phyloP scores from a whole-genome alignment of 2,113 vertebrate species.

The Neolamprologus sp. region DNA sequence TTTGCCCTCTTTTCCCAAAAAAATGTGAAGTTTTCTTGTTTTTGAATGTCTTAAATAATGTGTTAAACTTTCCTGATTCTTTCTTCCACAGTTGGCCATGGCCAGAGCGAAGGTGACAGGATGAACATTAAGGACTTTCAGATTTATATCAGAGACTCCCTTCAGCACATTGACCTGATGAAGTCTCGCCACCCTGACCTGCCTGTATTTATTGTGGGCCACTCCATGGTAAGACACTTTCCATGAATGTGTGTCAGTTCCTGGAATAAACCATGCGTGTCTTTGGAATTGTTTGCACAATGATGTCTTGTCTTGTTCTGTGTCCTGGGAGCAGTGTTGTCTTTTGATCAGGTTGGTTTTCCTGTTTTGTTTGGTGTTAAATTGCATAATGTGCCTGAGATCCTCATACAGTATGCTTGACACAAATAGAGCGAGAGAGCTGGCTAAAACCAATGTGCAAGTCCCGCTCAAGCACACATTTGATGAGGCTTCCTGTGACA shows the following conservation, averaged over 20 bases:
- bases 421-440: not conserved
- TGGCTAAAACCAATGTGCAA: not conserved
- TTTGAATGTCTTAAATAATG: not conserved
- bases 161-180: constrained; percentile 87
- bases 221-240: constrained; percentile 85
- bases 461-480: not conserved
- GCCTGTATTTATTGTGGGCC: constrained; percentile 87
- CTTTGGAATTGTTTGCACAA: not conserved
- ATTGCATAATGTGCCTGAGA: not conserved
- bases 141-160: constrained; percentile 82
- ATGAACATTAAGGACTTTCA: constrained; percentile 92
- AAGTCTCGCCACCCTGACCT: constrained; percentile 78
- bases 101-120: constrained; percentile 91
- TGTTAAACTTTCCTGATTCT: not conserved
- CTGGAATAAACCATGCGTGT: not conserved
- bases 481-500: not conserved
- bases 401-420: not conserved
- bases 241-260: not conserved
- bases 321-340: not conserved
- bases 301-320: not conserved
- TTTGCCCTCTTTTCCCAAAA: fast-evolving
- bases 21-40: not conserved
- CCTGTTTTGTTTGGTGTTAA: not conserved
- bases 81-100: constrained; percentile 83
- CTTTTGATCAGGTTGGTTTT: not conserved